Percentiles rank a stretch among this genome's conserved stretches.
These are phyloP conservation scores for Bhutanitis thaidina DNA, from an alignment of 2,888 invertebrate genomes.

Conservation along the genomic window DNA sequence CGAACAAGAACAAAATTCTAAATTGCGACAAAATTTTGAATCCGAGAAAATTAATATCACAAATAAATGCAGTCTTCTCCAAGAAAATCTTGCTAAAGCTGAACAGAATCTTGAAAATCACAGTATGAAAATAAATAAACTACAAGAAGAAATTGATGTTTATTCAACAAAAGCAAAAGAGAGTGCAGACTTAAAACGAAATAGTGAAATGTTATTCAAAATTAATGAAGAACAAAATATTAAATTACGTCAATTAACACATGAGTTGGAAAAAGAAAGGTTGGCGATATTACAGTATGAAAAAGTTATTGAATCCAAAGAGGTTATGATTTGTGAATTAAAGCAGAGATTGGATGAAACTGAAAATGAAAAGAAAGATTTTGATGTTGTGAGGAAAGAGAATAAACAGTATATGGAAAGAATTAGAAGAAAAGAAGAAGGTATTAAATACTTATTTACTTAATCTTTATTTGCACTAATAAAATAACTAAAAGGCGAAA, in stretches of 20 bases:
- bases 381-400: slow-evolving; percentile 21
- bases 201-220: background rate
- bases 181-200: slow-evolving; percentile 2
- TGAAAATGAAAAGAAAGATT: slow-evolving; percentile 9
- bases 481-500: no score
- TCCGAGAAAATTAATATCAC: slow-evolving; percentile 22
- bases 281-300: background rate
- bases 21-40: slow-evolving; percentile 24
- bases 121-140: slow-evolving; percentile 18
- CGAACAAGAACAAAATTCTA: slow-evolving; percentile 23
- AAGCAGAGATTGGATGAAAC: background rate
- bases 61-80: slow-evolving; percentile 28
- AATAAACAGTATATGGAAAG: background rate
- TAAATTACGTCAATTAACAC: background rate
- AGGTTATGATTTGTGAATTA: slow-evolving; percentile 5
- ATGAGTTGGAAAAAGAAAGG: slow-evolving; percentile 4
- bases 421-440: slow-evolving; percentile 23
- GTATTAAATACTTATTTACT: background rate
- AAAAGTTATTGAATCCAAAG: slow-evolving; percentile 9
- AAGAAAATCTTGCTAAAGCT: slow-evolving; percentile 39
- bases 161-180: slow-evolving; percentile 1
- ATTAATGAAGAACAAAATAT: slow-evolving; percentile 1
- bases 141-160: slow-evolving; percentile 20
- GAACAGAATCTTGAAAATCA: slow-evolving; percentile 39
- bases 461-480: no score